Conservation (phyloP, 2,113 vertebrate species). For the Gulo gulo region DNA sequence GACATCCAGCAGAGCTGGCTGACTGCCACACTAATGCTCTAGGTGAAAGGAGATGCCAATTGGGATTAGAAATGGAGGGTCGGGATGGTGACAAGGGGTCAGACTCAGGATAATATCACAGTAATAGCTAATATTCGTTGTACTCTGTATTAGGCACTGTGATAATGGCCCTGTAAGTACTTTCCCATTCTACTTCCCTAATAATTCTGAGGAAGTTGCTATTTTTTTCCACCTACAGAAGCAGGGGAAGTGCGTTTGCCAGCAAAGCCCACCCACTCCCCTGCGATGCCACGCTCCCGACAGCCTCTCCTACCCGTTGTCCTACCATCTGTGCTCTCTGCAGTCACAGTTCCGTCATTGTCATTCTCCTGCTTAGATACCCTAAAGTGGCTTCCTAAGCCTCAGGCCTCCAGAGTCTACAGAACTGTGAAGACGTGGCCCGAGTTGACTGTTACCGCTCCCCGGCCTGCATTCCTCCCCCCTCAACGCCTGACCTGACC, state of each 20-base stretch:
- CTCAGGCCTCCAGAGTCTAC: background rate
- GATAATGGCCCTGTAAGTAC: background rate
- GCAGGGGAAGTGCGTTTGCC: background rate
- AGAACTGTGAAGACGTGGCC: background rate
- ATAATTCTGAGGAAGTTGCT: background rate
- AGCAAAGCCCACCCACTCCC: background rate
- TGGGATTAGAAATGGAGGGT: background rate
- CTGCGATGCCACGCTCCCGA: background rate
- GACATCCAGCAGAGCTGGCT: background rate
- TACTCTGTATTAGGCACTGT: background rate
- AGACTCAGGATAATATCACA: background rate
- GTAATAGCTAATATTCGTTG: background rate
- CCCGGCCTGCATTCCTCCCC: accelerated
- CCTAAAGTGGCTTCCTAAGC: background rate
- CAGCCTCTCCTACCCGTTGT: background rate
- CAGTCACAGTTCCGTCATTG: background rate
- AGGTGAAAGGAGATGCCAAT: background rate
- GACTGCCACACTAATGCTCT: background rate
- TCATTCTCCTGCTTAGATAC: background rate
- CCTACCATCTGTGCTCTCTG: background rate
- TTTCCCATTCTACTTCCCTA: background rate
- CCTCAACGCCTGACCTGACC: no score
- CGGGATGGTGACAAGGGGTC: background rate
- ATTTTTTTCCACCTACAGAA: background rate
- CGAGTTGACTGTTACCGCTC: background rate